phyloP scores from a whole-genome alignment of 2,797 vertebrate genomes.

The Cossypha dichroa region DNA sequence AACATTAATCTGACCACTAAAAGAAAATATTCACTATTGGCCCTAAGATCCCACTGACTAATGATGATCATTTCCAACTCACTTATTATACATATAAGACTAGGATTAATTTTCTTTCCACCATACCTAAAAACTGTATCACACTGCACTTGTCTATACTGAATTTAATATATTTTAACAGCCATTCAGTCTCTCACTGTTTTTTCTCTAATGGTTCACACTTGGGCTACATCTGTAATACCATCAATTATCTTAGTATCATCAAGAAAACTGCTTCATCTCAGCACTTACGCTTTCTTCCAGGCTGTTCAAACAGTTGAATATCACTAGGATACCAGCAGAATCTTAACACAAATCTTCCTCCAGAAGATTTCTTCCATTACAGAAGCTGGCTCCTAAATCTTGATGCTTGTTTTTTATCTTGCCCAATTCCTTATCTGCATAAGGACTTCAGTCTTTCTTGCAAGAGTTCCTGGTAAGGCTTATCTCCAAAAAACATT shows the following conservation, averaged over 20 bases:
- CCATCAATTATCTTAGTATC: background rate
- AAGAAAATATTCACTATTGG: background rate
- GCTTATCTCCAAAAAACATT: background rate
- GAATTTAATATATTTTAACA: background rate
- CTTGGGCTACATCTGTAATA: background rate
- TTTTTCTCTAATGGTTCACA: background rate
- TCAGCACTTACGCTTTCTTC: background rate
- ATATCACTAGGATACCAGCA: background rate
- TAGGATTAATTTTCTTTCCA: background rate
- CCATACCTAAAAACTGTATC: background rate
- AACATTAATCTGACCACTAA: background rate
- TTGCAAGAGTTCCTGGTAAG: background rate
- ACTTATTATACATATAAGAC: background rate
- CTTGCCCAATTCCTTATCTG: background rate
- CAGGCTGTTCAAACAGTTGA: background rate
- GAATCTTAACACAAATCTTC: background rate
- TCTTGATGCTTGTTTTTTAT: background rate
- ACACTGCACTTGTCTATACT: background rate
- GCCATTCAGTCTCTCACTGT: background rate
- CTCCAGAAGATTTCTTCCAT: background rate
- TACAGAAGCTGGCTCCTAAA: background rate
- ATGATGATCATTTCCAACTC: fast-evolving
- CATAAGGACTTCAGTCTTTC: background rate
- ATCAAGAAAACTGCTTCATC: background rate
- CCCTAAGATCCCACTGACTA: background rate